These are phyloP conservation scores for Anodontia alba DNA, from an alignment of 2,888 invertebrate genomes.

Conservation along the genomic window DNA sequence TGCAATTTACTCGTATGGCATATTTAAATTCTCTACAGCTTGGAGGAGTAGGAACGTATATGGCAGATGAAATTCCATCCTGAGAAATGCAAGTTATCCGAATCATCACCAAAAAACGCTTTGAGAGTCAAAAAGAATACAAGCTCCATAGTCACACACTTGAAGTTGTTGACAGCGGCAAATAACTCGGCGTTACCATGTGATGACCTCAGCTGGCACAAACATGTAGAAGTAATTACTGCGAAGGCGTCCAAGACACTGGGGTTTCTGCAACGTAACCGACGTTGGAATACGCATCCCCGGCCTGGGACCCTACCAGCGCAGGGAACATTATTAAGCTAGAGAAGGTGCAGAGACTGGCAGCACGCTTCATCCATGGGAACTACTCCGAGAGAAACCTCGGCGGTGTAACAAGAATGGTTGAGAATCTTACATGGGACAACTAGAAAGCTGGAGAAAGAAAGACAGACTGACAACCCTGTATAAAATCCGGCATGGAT, in stretches of 20 bases:
- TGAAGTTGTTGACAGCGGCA: background rate
- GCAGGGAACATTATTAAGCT: background rate
- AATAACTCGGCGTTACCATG: background rate
- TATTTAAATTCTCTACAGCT: background rate
- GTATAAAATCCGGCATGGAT: no score
- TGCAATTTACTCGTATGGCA: background rate
- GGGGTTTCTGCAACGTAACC: background rate
- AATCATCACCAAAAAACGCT: background rate
- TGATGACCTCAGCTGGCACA: background rate
- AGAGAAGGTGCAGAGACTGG: background rate
- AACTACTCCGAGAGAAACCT: background rate
- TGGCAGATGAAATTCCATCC: background rate
- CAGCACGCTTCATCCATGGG: background rate
- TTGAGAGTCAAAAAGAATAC: background rate
- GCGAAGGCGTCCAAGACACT: background rate
- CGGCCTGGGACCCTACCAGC: background rate
- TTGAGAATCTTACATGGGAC: background rate
- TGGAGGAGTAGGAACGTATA: background rate
- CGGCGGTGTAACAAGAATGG: background rate
- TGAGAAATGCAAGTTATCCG: background rate
- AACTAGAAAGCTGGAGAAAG: background rate
- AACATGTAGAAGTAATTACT: background rate
- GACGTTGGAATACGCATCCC: background rate
- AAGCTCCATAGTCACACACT: background rate
- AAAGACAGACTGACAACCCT: background rate